Evolutionary conservation across 2,888 invertebrate species (phyloP).

Genomic region (Philonicus albiceps): DNA sequence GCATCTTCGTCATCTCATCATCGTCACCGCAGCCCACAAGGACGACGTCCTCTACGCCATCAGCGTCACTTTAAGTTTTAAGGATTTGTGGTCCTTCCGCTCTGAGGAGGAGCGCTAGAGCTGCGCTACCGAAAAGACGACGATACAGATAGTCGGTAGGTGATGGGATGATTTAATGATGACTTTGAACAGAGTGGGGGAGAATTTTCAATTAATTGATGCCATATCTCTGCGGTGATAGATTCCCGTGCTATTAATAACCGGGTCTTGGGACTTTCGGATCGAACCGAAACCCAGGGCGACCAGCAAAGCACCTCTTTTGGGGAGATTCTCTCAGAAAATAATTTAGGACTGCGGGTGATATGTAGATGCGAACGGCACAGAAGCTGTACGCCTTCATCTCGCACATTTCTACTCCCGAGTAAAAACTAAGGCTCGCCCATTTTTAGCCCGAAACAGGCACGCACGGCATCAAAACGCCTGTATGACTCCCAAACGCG

Average conservation of each 20-base stretch:
- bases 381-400: not conserved
- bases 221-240: constrained; percentile 52
- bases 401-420: not conserved
- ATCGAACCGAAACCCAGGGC: constrained; percentile 46
- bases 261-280: constrained; percentile 22
- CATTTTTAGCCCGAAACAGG: no score
- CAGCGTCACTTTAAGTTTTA: constrained; percentile 41
- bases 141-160: not conserved
- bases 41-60: constrained; percentile 25
- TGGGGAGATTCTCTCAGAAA: not conserved
- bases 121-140: not conserved
- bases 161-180: constrained; percentile 24
- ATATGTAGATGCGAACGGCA: not conserved
- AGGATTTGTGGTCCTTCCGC: not conserved
- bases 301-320: not conserved
- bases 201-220: constrained; percentile 53
- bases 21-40: constrained; percentile 21
- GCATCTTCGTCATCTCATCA: constrained; percentile 24
- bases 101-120: not conserved
- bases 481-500: no score
- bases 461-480: no score
- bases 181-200: constrained; percentile 41
- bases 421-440: no score
- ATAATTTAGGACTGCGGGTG: no score
- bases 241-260: constrained; percentile 52